phyloP scores from a whole-genome alignment of 2,113 vertebrate genomes.

The Paramormyrops kingsleyae region DNA sequence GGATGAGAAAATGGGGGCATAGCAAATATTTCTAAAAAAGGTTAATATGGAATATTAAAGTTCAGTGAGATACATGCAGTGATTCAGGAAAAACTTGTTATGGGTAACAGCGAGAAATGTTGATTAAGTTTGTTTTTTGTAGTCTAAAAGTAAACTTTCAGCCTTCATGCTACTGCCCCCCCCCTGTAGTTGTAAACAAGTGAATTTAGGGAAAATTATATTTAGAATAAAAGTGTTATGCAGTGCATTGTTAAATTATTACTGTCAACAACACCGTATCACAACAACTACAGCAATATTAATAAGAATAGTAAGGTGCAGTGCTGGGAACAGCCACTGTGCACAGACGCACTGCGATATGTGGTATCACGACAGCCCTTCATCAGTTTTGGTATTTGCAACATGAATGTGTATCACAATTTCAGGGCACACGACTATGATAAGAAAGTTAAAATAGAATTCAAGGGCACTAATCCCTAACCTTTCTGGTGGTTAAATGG shows the following conservation, averaged over 20 bases:
- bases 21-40: neutral
- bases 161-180: neutral
- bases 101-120: neutral
- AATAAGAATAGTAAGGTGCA: neutral
- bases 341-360: neutral
- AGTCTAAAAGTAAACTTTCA: neutral
- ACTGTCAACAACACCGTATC: neutral
- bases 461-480: conserved; percentile 9
- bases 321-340: neutral
- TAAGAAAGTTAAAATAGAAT: conserved; percentile 28
- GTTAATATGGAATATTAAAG: neutral
- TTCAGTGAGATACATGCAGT: neutral
- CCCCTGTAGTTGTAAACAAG: neutral
- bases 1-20: neutral
- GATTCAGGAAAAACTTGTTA: neutral
- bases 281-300: neutral
- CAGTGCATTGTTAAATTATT: neutral
- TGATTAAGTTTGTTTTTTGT: neutral
- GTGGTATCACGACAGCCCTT: neutral
- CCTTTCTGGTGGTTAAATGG: conserved; percentile 15
- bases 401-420: conserved; percentile 12
- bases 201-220: neutral
- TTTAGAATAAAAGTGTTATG: neutral
- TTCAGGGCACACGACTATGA: conserved; percentile 15
- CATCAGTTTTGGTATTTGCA: neutral